Base-by-base conservation (phyloP, 1,140 invertebrate species). In the Microplitis demolitor region DNA sequence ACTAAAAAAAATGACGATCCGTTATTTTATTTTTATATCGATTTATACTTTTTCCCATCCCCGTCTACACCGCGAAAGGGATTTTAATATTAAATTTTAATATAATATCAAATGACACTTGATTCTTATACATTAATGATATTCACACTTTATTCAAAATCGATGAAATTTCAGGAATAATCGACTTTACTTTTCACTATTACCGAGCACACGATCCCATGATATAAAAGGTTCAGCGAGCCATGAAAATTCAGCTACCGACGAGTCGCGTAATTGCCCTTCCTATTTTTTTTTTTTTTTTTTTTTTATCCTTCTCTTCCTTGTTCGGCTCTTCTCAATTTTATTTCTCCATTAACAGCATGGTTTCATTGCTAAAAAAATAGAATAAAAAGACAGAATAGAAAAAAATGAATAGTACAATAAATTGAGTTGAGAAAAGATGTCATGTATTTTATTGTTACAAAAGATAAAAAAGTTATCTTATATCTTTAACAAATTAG, bases 241-340 rank as follows among this genome's bases (percentile, higher is more conserved):
- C 70, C 63, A 66, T 72, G 64, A 72, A 72, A 72, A 67, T 68
- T 71, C 61, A 66, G 45, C 54, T 66, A 35, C 24, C 69, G 62
- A 54, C 62, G 45, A 71, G 50, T 66, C 70, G 35, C 54, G 64
- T 72, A 72, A 67, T 72, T 72, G 71, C 64, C 71, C 45, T 71
- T 72, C 35, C 58, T 58, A 37, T 39, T 66, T 72, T 56, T 66
- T 63, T 39, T 60, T 37, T 14, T n/a, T 35, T 11, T 51, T 62
- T 62, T 37, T 45, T 35, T 45, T 70, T 45, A 14, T 35, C n/a
- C 54, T 35, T 39, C 33, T 54, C 45, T 61, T 69, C 9, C 64
- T 69, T 39, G 35, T 64, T 14, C 34, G 0, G 54, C 56, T 54
- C 39, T 64, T 56, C 50, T 37, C 16, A 66, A 53, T 73, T 67